Base-by-base conservation (phyloP, 2,888 invertebrate species). In the Boloria selene region DNA sequence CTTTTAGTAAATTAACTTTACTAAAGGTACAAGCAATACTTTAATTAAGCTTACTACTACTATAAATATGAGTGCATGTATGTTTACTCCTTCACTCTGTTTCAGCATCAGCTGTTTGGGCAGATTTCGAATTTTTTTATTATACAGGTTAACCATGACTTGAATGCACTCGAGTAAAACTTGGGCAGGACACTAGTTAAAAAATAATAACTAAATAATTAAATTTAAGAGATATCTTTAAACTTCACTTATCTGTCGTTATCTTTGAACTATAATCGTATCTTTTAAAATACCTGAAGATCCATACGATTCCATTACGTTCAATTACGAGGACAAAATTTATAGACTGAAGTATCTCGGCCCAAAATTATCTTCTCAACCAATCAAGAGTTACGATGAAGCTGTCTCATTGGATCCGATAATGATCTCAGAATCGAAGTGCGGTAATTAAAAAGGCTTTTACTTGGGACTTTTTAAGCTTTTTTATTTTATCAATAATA, bases 391-490 rank as follows among this genome's bases (percentile, higher is more conserved):
- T 70, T 65, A 71, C 73, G 73, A 75, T 75, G 72, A 75, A 74
- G 75, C 73, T 70, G 74, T 75, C 74, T 63, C 73, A 73, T 72
- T 79, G 79, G 77, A 81, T 81, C 74, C 72, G 85, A 84, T 83
- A 82, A 82, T 74, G 76, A 84, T 83, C 81, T 76, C 72, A 75
- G 70, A 67, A 72, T 69, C 69, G 64, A 64, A 53, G 58, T 26
- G 26, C 31, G 61, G 49, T 64, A 64, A 64, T 64, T 64, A 64
- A 64, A 64, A 61, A 61, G 31, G 45, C 50, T 49, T 59, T 49
- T 59, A 59, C 59, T 59, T 49, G 6, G 47, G 45, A 18, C 52
- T 31, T 58, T 45, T 64, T 59, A 47, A 63, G 60, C 10, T 49
- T 59, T 56, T 49, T 49, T 16, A 22, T 47, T 49, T 49, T 49